A percentile compares a stretch with the other conserved stretches of the same genome.
phyloP scores from a whole-genome alignment of 2,113 vertebrate genomes.

The Hiodon tergisus region DNA sequence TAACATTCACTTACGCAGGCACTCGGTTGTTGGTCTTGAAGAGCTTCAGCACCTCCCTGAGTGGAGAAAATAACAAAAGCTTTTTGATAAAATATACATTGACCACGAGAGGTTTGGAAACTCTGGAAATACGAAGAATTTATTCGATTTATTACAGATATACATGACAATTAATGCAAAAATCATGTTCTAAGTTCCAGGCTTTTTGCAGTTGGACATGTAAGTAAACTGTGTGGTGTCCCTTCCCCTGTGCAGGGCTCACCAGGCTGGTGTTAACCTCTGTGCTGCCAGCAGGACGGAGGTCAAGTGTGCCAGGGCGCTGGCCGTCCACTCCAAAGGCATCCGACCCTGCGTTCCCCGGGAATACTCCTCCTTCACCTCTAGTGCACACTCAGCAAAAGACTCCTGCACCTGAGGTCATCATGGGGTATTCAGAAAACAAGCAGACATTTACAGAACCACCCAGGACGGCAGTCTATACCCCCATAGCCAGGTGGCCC shows the following conservation, averaged over 20 bases:
- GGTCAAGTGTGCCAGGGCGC: conserved; percentile 49
- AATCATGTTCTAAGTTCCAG: neutral
- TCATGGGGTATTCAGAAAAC: no score
- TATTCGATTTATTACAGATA: no score
- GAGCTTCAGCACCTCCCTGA: conserved; percentile 71
- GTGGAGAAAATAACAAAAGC: conserved; percentile 14
- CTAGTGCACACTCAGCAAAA: conserved; percentile 76
- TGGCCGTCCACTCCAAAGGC: conserved; percentile 51
- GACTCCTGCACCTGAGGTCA: conserved; percentile 66
- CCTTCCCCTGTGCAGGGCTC: neutral
- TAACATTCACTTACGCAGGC: conserved; percentile 67
- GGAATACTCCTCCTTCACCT: conserved; percentile 61
- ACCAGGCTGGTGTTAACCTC: conserved; percentile 76
- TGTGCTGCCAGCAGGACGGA: conserved; percentile 69
- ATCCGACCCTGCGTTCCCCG: conserved; percentile 22
- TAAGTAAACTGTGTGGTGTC: no score
- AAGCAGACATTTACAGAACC: neutral
- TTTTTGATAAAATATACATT: neutral
- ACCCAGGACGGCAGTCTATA: neutral
- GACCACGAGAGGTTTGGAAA: neutral
- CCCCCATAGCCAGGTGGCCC: no score
- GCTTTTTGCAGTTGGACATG: neutral
- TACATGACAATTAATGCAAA: no score
- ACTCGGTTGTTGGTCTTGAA: conserved; percentile 75
- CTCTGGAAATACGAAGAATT: no score